Evolutionary conservation across 1,140 invertebrate species (phyloP).

Genomic region (Eupeodes corollae): DNA sequence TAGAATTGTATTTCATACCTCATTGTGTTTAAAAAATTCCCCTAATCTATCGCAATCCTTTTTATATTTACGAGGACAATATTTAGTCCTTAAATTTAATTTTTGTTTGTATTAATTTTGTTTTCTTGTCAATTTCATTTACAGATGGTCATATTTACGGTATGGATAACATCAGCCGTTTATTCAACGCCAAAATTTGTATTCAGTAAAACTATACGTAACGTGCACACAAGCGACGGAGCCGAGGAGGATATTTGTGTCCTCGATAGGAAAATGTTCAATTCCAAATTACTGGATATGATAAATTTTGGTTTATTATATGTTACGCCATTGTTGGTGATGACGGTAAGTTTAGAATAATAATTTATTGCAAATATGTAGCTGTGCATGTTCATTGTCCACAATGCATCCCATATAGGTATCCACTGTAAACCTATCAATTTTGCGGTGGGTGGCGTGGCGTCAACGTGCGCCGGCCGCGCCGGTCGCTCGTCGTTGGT

Average conservation of each 20-base stretch:
- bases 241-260: conserved; percentile 60
- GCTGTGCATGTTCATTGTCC: not conserved
- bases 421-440: too few species aligned
- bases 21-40: too few species aligned
- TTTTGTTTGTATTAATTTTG: not conserved
- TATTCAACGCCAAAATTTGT: conserved; percentile 67
- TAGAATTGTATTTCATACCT: too few species aligned
- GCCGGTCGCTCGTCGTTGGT: too few species aligned
- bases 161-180: conserved; percentile 63
- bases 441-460: too few species aligned
- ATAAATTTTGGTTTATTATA: conserved; percentile 66
- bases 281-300: conserved; percentile 62
- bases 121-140: conserved; percentile 11
- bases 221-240: conserved; percentile 42
- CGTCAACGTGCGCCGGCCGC: too few species aligned
- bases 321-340: conserved; percentile 57
- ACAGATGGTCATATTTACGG: conserved; percentile 57
- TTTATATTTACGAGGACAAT: too few species aligned
- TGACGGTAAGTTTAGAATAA: conserved; percentile 45
- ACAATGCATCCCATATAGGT: too few species aligned
- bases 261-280: conserved; percentile 57
- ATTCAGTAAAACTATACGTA: conserved; percentile 56
- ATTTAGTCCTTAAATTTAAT: not conserved
- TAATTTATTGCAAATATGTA: not conserved
- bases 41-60: too few species aligned